These are phyloP conservation scores for Hippoglossus hippoglossus DNA, from an alignment of 2,797 vertebrate genomes.

Conservation along the genomic window DNA sequence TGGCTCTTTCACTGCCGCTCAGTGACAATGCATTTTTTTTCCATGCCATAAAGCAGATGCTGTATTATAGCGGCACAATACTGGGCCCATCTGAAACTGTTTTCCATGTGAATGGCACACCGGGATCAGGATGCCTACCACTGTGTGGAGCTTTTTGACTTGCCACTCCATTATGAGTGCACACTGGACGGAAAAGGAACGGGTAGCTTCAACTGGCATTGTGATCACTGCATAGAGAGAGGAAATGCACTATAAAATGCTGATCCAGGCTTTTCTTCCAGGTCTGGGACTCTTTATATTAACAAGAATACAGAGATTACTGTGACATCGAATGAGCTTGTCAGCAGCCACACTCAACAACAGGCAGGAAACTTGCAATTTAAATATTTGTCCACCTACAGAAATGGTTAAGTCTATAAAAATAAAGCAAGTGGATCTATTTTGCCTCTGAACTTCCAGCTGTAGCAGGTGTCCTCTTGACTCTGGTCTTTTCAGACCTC, in stretches of 20 bases:
- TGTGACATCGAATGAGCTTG: conserved; percentile 69
- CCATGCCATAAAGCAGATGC: conserved; percentile 84
- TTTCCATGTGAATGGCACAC: conserved; percentile 83
- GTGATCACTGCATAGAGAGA: conserved; percentile 75
- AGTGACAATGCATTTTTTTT: conserved; percentile 82
- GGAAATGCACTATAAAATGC: conserved; percentile 80
- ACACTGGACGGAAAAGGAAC: conserved; percentile 69
- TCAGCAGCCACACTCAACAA: conserved; percentile 73
- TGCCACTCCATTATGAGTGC: conserved; percentile 80
- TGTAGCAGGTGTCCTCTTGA: conserved; percentile 37
- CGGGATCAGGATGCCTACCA: conserved; percentile 76
- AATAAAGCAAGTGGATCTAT: conserved; percentile 4
- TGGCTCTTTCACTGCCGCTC: conserved; percentile 77
- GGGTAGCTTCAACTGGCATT: conserved; percentile 73
- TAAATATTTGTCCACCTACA: conserved; percentile 16
- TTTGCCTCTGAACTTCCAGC: conserved; percentile 6
- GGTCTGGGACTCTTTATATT: conserved; percentile 55
- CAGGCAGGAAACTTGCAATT: conserved; percentile 35
- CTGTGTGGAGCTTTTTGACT: conserved; percentile 82
- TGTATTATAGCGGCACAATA: conserved; percentile 80
- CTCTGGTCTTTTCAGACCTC: conserved; percentile 25
- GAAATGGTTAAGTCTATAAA: conserved; percentile 26
- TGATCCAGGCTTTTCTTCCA: conserved; percentile 76
- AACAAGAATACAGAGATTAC: conserved; percentile 68
- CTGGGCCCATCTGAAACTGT: conserved; percentile 76